Base-by-base conservation (phyloP, 2,113 vertebrate species). In the Macaca nemestrina region DNA sequence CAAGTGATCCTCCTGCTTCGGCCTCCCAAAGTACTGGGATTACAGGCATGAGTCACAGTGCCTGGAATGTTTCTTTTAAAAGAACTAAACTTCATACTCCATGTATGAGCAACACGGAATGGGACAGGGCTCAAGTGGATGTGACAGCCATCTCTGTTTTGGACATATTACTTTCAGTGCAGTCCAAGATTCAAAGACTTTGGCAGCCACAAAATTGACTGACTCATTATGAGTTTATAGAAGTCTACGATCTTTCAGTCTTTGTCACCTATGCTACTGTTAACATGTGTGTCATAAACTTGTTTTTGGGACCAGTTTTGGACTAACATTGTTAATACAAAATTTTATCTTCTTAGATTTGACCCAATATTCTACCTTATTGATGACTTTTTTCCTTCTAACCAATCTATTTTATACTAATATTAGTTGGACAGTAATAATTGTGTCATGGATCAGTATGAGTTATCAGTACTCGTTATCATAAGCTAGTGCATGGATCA, bases 281-380 rank as follows among this genome's bases (percentile, higher is more conserved):
- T 73, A 90, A 73, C 43, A 81, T 1, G 22, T n/a, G 22, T 57
- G 80, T 45, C 35, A 89, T 85, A 88, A 2, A 55, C 38, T 76
- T 83, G 25, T 10, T 78, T 80, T 61, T 35, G 25, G 55, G 20
- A 48, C 59, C 70, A 84, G 48, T 90, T 87, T 9, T 10, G 13
- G 14, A 86, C 8, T 81, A 84, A 86, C 4, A 86, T 64, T 95
- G 48, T 84, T 82, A 35, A 70, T 14, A 12, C 10, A 30, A 75
- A 72, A 92, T 73, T 93, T 80, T 16, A 67, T 76, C 70, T 52
- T 76, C n/a, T 92, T 50, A 88, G n/a, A 72, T 93, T 70, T 82
- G 23, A 85, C 30, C 64, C 23, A 75, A 55, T 23, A 50, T 64
- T 92, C 30, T 67, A 76, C 17, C 2, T 96, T 43, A 6, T 80